A percentile compares a stretch with the other conserved stretches of the same genome.
phyloP scores from a whole-genome alignment of 2,888 invertebrate species.

The Parelbella ahira region DNA sequence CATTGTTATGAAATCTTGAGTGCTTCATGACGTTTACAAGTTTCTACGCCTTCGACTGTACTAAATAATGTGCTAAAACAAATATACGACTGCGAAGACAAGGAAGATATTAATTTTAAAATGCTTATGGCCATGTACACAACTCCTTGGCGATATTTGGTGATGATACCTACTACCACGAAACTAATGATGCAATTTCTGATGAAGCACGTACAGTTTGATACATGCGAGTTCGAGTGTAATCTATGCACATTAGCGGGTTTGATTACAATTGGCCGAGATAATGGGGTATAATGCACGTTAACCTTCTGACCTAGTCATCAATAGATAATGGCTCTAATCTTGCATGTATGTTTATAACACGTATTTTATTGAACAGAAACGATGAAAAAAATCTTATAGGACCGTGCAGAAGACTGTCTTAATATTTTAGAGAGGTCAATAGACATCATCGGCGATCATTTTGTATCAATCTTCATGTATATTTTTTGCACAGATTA shows the following conservation, averaged over 20 bases:
- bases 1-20: slow-evolving; percentile 45
- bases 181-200: slow-evolving; percentile 15
- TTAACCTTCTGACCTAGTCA: slow-evolving; percentile 18
- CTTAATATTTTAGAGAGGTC: no score
- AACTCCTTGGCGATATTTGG: no score
- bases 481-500: no score
- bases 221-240: slow-evolving; percentile 16
- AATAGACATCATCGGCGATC: no score
- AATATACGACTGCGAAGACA: neutral
- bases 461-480: no score
- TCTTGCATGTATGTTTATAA: neutral
- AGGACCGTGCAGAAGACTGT: no score
- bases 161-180: no score
- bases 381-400: no score
- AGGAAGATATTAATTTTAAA: neutral
- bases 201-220: slow-evolving; percentile 21
- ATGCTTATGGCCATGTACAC: no score
- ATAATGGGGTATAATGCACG: slow-evolving; percentile 21
- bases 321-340: slow-evolving; percentile 11
- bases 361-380: no score
- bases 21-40: slow-evolving; percentile 35
- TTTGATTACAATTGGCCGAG: slow-evolving; percentile 20
- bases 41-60: neutral
- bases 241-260: slow-evolving; percentile 24
- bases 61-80: slow-evolving; percentile 2